phyloP scores from a whole-genome alignment of 2,888 invertebrate species.

The Caenorhabditis japonica region DNA sequence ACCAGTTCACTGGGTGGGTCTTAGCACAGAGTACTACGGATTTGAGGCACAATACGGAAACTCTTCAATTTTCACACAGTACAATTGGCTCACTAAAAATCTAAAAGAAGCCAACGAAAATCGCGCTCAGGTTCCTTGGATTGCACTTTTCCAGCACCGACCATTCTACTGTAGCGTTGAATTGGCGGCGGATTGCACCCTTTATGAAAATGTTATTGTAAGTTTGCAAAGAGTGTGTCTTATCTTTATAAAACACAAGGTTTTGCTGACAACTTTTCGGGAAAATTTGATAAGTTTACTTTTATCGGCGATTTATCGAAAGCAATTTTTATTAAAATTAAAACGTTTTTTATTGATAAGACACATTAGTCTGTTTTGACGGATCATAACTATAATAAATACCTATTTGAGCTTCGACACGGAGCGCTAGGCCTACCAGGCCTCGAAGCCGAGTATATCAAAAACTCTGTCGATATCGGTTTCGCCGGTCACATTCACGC shows the following conservation, averaged over 20 bases:
- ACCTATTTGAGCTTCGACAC: constrained; percentile 68
- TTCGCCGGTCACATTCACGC: constrained; percentile 98
- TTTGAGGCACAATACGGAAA: constrained; percentile 90
- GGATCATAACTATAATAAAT: not conserved
- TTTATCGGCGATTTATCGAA: too few relatives aligned
- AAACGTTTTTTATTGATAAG: too few relatives aligned
- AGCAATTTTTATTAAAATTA: too few relatives aligned
- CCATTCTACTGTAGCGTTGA: constrained; percentile 88
- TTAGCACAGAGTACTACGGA: constrained; percentile 90
- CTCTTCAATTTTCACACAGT: constrained; percentile 80
- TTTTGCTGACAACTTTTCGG: too few relatives aligned
- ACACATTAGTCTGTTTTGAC: not conserved
- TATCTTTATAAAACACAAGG: not conserved
- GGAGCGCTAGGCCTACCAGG: constrained; percentile 77
- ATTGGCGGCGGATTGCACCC: constrained; percentile 78
- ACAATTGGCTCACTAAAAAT: constrained; percentile 70
- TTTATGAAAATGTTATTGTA: constrained; percentile 72
- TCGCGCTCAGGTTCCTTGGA: constrained; percentile 83
- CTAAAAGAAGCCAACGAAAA: constrained; percentile 44
- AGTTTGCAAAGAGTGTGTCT: not conserved
- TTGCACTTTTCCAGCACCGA: constrained; percentile 86
- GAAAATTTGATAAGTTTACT: too few relatives aligned
- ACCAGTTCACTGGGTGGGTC: constrained; percentile 89
- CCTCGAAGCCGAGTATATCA: constrained; percentile 87
- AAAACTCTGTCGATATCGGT: constrained; percentile 88